Percentiles rank a stretch among this genome's conserved stretches.
phyloP scores from a whole-genome alignment of 1,140 invertebrate genomes.

The Ceratina calcarata region DNA sequence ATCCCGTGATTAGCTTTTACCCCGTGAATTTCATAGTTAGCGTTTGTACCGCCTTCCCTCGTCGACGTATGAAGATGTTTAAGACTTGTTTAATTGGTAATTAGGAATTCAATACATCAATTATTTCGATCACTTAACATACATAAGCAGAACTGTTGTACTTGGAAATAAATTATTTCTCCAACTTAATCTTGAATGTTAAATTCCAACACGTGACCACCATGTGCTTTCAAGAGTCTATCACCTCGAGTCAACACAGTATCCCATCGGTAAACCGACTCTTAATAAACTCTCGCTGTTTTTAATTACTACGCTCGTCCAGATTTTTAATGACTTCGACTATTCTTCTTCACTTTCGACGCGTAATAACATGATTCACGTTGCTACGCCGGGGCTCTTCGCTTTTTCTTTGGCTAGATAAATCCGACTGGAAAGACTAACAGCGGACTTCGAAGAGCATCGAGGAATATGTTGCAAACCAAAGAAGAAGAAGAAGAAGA shows the following conservation, averaged over 20 bases:
- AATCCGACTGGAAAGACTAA: not conserved
- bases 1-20: constrained; percentile 52
- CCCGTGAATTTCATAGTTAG: constrained; percentile 59
- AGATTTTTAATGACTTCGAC: not conserved
- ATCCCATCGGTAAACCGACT: not conserved
- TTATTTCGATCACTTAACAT: constrained; percentile 28
- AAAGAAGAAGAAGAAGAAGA: not conserved
- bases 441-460: not conserved
- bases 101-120: constrained; percentile 51
- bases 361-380: constrained; percentile 22
- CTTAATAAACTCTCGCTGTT: constrained; percentile 14
- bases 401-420: not conserved
- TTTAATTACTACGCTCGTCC: constrained; percentile 11
- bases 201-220: not conserved
- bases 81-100: constrained; percentile 62
- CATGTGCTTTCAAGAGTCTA: not conserved
- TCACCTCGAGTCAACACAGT: not conserved
- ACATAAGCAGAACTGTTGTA: too few species aligned
- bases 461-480: not conserved
- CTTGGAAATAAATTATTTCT: too few species aligned
- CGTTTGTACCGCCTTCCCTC: constrained; percentile 58
- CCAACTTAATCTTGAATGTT: too few species aligned
- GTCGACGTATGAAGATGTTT: constrained; percentile 63
- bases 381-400: not conserved
- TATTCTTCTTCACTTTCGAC: not conserved